These are phyloP conservation scores for Petrosia ficiformis DNA, from an alignment of 37 sponge, comb jelly and placozoan genomes.

Conservation along the genomic window DNA sequence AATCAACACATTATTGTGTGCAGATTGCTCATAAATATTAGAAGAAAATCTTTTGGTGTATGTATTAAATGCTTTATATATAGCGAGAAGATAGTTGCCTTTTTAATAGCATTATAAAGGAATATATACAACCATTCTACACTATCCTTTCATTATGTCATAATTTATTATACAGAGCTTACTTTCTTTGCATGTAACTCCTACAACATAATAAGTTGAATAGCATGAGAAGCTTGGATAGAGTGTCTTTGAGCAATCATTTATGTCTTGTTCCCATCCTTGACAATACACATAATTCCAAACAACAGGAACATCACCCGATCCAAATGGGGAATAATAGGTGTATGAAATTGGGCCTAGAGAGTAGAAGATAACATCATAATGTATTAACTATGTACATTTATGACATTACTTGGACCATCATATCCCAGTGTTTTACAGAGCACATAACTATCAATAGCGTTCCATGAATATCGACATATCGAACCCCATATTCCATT, in stretches of 20 bases:
- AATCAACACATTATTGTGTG: no score
- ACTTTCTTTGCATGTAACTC: constrained; percentile 3
- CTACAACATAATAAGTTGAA: background rate
- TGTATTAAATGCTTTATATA: no score
- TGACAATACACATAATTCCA: background rate
- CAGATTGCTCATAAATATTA: no score
- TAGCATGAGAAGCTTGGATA: constrained; percentile 3
- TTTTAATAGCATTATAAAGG: no score
- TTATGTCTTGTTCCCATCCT: background rate
- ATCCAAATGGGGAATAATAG: no score
- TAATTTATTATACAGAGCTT: no score
- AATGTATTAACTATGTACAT: no score
- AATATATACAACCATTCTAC: no score
- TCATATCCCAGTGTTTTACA: constrained; percentile 3
- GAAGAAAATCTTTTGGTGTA: no score
- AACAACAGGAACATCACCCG: background rate
- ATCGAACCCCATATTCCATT: constrained; percentile 3
- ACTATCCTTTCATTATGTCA: no score
- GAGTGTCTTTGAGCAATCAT: background rate
- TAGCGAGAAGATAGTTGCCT: no score
- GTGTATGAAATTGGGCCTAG: background rate
- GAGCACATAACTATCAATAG: background rate
- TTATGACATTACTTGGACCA: background rate
- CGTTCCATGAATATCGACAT: background rate
- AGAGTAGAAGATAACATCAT: no score